These are phyloP conservation scores for Mythimna pallens DNA, from an alignment of 2,888 invertebrate species.

Conservation along the genomic window DNA sequence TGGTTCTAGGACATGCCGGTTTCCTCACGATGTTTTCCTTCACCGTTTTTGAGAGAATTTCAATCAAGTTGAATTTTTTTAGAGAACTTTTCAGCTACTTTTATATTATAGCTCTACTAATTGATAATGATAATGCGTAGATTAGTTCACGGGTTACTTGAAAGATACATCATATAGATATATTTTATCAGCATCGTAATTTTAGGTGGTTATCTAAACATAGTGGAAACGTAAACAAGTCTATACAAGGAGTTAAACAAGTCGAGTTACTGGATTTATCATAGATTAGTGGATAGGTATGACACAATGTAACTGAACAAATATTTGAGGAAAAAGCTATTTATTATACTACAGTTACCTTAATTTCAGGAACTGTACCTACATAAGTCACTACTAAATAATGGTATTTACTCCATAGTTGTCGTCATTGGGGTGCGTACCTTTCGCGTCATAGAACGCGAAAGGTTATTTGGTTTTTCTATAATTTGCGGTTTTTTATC, in stretches of 20 bases:
- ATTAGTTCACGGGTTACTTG: slow-evolving; percentile 7
- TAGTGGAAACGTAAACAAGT: slow-evolving; percentile 10
- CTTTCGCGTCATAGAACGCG: too few relatives aligned
- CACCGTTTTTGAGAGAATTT: too few relatives aligned
- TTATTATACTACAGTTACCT: not conserved
- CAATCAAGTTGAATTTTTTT: too few relatives aligned
- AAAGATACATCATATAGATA: slow-evolving; percentile 20
- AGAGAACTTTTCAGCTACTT: slow-evolving; percentile 6
- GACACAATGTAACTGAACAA: not conserved
- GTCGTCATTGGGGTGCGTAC: too few relatives aligned
- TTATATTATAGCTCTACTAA: not conserved
- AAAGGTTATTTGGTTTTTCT: too few relatives aligned
- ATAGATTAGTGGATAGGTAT: not conserved
- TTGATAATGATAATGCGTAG: slow-evolving; percentile 24
- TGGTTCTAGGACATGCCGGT: too few relatives aligned
- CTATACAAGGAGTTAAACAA: slow-evolving; percentile 1
- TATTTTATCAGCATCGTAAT: slow-evolving; percentile 35
- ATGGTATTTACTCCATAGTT: not conserved
- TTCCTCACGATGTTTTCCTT: too few relatives aligned
- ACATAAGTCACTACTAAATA: not conserved
- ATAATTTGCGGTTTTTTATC: too few relatives aligned
- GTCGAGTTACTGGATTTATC: not conserved
- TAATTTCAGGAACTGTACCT: not conserved
- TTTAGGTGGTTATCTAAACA: slow-evolving; percentile 19
- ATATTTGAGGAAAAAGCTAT: slow-evolving; percentile 21